Conservation (phyloP, 2,797 vertebrate genomes). For the Threskiornis aethiopicus region DNA sequence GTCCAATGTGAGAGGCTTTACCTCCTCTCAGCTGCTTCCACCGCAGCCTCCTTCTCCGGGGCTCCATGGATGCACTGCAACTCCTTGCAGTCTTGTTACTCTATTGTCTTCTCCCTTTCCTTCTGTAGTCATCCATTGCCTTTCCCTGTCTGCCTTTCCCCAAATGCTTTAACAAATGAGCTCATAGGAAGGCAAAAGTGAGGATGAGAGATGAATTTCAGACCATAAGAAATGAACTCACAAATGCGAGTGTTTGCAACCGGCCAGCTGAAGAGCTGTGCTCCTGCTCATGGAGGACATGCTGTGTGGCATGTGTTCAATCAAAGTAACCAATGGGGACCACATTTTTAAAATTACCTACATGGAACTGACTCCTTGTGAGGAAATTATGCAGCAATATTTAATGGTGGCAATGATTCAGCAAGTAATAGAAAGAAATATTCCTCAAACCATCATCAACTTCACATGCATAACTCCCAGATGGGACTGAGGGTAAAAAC, state of each 20-base stretch:
- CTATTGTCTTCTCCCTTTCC: background rate
- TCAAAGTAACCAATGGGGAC: constrained; percentile 32
- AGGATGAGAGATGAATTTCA: background rate
- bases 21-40: background rate
- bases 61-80: background rate
- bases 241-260: background rate
- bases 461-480: constrained; percentile 39
- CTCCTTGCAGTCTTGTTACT: background rate
- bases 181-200: background rate
- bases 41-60: background rate
- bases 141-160: background rate
- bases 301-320: constrained; percentile 2
- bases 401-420: constrained; percentile 53
- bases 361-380: constrained; percentile 14
- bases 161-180: background rate
- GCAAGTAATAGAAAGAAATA: constrained; percentile 34
- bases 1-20: background rate
- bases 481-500: constrained; percentile 33
- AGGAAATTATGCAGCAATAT: constrained; percentile 46
- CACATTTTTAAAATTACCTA: constrained; percentile 35
- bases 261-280: background rate
- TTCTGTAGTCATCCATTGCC: background rate
- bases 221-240: background rate
- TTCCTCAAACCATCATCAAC: constrained; percentile 31
- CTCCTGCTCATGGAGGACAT: constrained; percentile 9